These are phyloP conservation scores for Actinopyga echinites DNA, from an alignment of 53 echinoderm and acorn worm species.

Conservation along the genomic window DNA sequence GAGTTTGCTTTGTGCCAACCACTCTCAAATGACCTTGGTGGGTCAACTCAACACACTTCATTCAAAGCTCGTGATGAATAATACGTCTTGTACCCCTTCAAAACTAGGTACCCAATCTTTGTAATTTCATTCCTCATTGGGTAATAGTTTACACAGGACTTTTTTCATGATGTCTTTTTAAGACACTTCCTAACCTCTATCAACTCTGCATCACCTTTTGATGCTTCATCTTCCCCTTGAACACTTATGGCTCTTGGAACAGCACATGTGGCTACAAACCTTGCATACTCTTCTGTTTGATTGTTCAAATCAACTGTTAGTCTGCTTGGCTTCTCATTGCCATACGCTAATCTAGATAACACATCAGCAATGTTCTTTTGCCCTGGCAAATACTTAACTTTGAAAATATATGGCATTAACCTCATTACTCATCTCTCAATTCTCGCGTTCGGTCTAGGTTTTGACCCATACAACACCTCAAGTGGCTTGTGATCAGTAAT, in stretches of 20 bases:
- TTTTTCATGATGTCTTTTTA: not conserved
- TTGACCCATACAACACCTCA: constrained; percentile 49
- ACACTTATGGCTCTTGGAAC: constrained; percentile 17
- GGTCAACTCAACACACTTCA: constrained; percentile 47
- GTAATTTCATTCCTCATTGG: constrained; percentile 29
- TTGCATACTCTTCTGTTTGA: too few species aligned
- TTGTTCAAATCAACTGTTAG: not conserved
- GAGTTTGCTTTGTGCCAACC: constrained; percentile 52
- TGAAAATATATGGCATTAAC: constrained; percentile 31
- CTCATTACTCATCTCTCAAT: constrained; percentile 42
- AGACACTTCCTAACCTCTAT: constrained; percentile 16
- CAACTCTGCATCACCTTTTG: constrained; percentile 23
- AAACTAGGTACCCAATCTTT: constrained; percentile 20
- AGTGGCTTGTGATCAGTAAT: constrained; percentile 53
- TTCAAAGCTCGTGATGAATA: constrained; percentile 13
- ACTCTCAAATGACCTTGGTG: constrained; percentile 54
- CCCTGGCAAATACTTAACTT: not conserved
- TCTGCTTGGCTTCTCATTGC: not conserved
- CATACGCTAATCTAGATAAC: not conserved
- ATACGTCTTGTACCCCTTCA: constrained; percentile 9
- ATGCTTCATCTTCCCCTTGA: too few species aligned
- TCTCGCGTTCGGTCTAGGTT: constrained; percentile 38
- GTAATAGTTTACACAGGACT: not conserved
- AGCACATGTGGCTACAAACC: constrained; percentile 17
- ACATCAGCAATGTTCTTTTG: constrained; percentile 28